Evolutionary conservation across 2,888 invertebrate species (phyloP).

Genomic region (Metopia argyrocephala): DNA sequence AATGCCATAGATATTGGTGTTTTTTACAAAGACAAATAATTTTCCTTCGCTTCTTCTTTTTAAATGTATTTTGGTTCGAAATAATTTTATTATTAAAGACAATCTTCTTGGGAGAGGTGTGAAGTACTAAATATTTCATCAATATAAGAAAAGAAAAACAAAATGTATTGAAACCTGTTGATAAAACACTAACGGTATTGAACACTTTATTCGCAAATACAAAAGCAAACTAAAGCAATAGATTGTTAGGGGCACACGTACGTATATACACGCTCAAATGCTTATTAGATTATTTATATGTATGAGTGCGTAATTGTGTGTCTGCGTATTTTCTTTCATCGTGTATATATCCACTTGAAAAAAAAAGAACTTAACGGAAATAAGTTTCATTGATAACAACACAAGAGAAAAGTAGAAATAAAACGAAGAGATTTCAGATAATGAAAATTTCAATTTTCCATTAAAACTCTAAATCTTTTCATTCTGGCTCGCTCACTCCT

Average conservation of each 20-base stretch:
- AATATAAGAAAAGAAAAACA: neutral
- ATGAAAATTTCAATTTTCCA: too few relatives aligned
- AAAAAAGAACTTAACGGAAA: conserved; percentile 38
- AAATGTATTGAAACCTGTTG: conserved; percentile 35
- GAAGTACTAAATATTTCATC: too few relatives aligned
- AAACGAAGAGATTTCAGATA: neutral
- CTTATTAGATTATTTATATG: too few relatives aligned
- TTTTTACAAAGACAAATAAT: conserved; percentile 8
- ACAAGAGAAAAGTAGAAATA: conserved; percentile 12
- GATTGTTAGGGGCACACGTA: too few relatives aligned
- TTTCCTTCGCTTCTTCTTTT: neutral
- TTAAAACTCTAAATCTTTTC: too few relatives aligned
- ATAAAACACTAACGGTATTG: conserved; percentile 24
- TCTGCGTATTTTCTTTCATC: neutral
- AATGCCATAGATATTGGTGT: conserved; percentile 24
- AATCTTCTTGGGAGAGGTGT: too few relatives aligned
- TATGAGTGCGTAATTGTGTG: neutral
- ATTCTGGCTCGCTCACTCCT: too few relatives aligned
- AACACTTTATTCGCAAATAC: conserved; percentile 11
- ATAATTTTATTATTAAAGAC: conserved; percentile 25
- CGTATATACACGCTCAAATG: too few relatives aligned
- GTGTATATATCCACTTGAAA: conserved; percentile 1
- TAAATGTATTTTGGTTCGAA: neutral
- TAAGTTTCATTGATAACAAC: conserved; percentile 42
- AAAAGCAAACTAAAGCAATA: too few relatives aligned